Conservation (phyloP, 2,113 vertebrate species). For the Sclerurus mexicanus region DNA sequence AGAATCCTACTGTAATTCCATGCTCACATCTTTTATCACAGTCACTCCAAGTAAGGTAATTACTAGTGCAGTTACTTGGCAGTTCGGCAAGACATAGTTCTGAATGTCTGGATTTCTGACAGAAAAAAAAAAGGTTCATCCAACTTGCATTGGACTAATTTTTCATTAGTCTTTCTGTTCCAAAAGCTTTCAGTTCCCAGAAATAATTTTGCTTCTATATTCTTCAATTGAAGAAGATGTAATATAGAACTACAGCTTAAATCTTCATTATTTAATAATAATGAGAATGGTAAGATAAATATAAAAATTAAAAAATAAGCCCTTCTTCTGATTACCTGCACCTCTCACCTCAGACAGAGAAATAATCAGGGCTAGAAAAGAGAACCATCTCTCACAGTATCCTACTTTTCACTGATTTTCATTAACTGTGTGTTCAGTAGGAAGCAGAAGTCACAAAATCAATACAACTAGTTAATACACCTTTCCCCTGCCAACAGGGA, state of each 20-base stretch:
- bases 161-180: background rate
- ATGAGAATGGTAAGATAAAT: background rate
- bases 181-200: background rate
- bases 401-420: background rate
- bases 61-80: background rate
- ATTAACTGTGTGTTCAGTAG: background rate
- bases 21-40: background rate
- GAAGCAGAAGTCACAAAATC: background rate
- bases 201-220: background rate
- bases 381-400: background rate
- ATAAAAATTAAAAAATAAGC: background rate
- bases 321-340: background rate
- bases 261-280: background rate
- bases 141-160: background rate
- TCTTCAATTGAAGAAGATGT: background rate
- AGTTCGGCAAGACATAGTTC: background rate
- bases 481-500: background rate
- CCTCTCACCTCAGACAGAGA: background rate
- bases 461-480: background rate
- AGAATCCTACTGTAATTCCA: background rate
- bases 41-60: slow-evolving; percentile 6
- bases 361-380: background rate
- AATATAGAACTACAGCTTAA: background rate
- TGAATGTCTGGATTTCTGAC: background rate
- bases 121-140: background rate